A percentile compares a stretch with the other conserved stretches of the same genome.
Conservation (phyloP, 1,140 invertebrate genomes). For the Metopolophium dirhodum region DNA sequence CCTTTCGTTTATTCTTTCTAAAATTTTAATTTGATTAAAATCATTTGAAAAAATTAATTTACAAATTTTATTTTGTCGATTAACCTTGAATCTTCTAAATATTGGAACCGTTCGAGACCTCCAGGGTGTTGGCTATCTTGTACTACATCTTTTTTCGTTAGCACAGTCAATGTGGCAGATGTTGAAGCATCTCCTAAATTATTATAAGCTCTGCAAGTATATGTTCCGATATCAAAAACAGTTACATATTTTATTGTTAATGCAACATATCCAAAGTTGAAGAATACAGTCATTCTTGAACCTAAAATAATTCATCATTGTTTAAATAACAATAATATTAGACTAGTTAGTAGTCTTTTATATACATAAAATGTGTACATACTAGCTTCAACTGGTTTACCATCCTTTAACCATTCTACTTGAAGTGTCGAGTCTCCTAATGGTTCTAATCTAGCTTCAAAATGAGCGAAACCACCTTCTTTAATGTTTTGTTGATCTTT, state of each 20-base stretch:
- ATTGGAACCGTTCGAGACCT: slow-evolving; percentile 87
- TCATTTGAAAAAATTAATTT: not conserved
- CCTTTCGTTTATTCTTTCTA: slow-evolving; percentile 63
- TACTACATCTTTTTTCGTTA: slow-evolving; percentile 82
- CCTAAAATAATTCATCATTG: slow-evolving; percentile 63
- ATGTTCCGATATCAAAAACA: slow-evolving; percentile 87
- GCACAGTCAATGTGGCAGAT: slow-evolving; percentile 84
- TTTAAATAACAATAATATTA: slow-evolving; percentile 36
- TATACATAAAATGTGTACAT: slow-evolving; percentile 60
- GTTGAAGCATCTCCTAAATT: slow-evolving; percentile 86
- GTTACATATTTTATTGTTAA: slow-evolving; percentile 94
- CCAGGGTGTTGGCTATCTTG: slow-evolving; percentile 86
- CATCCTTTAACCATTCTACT: slow-evolving; percentile 97
- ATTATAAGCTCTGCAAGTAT: slow-evolving; percentile 89
- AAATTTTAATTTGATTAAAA: slow-evolving; percentile 49
- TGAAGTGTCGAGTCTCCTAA: slow-evolving; percentile 88
- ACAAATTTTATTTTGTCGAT: slow-evolving; percentile 27
- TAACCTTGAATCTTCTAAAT: slow-evolving; percentile 80
- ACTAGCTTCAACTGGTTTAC: slow-evolving; percentile 87
- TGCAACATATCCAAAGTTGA: slow-evolving; percentile 96
- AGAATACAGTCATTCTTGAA: slow-evolving; percentile 92
- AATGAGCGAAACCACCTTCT: slow-evolving; percentile 94
- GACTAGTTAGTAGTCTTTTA: not conserved
- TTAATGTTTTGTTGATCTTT: slow-evolving; percentile 86
- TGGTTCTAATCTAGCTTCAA: slow-evolving; percentile 93